Conservation (phyloP, 2,888 invertebrate species). For the Agonopterix arenella region DNA sequence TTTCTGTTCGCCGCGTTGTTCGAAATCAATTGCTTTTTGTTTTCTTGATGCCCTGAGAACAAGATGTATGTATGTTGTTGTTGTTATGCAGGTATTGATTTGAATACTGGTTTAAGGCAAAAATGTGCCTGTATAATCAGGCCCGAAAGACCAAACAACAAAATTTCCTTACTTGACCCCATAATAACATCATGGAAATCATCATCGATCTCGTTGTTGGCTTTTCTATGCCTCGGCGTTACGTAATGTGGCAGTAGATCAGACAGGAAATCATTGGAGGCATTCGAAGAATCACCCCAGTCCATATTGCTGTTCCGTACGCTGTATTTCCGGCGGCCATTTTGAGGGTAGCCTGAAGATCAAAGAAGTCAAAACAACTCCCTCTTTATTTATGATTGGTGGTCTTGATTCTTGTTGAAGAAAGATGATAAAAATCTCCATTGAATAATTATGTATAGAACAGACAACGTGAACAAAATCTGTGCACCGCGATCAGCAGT, state of each 20-base stretch:
- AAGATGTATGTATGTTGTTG: too few species aligned
- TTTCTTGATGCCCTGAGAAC: background rate
- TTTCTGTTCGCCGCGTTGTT: slow-evolving; percentile 20
- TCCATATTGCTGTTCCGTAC: slow-evolving; percentile 34
- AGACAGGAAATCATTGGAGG: slow-evolving; percentile 56
- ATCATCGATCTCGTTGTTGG: slow-evolving; percentile 38
- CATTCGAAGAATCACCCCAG: slow-evolving; percentile 44
- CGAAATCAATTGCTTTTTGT: background rate
- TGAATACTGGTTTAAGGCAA: background rate
- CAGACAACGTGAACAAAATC: too few species aligned
- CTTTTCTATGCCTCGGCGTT: slow-evolving; percentile 53
- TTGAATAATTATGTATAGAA: too few species aligned
- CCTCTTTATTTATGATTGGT: too few species aligned
- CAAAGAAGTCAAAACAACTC: too few species aligned
- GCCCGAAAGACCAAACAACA: slow-evolving; percentile 8
- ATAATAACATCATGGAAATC: slow-evolving; percentile 65
- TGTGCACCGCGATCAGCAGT: too few species aligned
- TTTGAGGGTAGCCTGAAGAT: slow-evolving; percentile 33
- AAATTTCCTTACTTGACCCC: slow-evolving; percentile 37
- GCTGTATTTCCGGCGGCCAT: slow-evolving; percentile 41
- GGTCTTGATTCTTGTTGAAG: too few species aligned
- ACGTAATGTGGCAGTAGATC: slow-evolving; percentile 67
- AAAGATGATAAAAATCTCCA: too few species aligned
- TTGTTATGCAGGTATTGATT: too few species aligned
- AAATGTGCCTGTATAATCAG: background rate